phyloP scores from a whole-genome alignment of 2,113 vertebrate genomes.

The Salvelinus alpinus region DNA sequence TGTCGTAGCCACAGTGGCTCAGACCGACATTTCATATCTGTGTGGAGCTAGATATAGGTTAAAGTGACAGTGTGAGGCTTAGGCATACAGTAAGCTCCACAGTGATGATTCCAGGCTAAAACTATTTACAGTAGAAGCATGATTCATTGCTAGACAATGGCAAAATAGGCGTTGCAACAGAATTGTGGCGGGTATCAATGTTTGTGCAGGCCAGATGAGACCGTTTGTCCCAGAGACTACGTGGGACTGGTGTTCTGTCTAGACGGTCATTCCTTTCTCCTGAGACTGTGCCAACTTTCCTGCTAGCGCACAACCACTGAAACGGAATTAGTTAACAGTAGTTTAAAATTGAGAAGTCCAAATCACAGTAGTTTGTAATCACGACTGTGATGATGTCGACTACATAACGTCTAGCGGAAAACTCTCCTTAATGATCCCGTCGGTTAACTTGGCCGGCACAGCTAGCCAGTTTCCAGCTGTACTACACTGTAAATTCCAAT shows the following conservation, averaged over 20 bases:
- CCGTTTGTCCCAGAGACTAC: background rate
- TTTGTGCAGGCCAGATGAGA: background rate
- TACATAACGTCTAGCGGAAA: conserved; percentile 34
- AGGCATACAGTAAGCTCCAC: no score
- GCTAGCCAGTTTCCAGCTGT: conserved; percentile 37
- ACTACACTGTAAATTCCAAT: conserved; percentile 6
- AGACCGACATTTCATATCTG: no score
- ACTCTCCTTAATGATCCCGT: conserved; percentile 40
- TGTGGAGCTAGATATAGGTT: no score
- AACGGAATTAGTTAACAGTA: background rate
- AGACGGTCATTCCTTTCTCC: background rate
- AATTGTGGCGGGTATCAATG: background rate
- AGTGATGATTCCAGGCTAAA: no score
- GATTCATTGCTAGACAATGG: no score
- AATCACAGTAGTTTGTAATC: conserved; percentile 38
- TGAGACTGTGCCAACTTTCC: background rate
- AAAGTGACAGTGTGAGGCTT: no score
- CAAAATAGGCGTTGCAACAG: no score
- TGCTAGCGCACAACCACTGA: background rate
- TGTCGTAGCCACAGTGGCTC: no score
- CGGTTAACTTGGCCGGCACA: conserved; percentile 34
- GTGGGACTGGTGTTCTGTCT: background rate
- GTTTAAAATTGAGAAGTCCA: background rate
- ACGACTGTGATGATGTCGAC: conserved; percentile 21
- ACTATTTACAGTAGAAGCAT: no score